Evolutionary conservation across 2,113 vertebrate species (phyloP).

Genomic region (Catharus fuscescens): DNA sequence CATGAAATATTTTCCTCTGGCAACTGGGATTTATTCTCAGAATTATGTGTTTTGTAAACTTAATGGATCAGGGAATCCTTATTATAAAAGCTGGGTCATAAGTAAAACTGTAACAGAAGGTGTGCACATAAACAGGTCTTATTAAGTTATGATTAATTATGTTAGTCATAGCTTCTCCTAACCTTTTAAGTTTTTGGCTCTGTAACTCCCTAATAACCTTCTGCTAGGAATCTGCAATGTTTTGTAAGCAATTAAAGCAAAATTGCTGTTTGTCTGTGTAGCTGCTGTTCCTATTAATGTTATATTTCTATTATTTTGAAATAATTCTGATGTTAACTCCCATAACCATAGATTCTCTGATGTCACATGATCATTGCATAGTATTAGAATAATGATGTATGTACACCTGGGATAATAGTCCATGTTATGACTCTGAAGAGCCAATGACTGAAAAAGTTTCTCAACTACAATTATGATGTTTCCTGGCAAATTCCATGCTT

Average conservation of each 20-base stretch:
- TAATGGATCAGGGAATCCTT: not conserved
- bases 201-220: not conserved
- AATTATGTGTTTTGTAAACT: not conserved
- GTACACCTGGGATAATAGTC: not conserved
- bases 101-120: not conserved
- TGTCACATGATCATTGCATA: accelerated
- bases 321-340: not conserved
- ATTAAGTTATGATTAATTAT: not conserved
- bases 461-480: not conserved
- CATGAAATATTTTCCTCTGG: not conserved
- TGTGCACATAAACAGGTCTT: not conserved
- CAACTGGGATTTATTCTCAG: not conserved
- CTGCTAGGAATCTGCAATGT: not conserved
- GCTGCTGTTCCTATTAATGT: not conserved
- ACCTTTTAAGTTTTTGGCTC: not conserved
- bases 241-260: not conserved
- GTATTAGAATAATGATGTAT: not conserved
- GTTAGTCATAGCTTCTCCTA: not conserved
- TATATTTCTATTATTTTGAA: not conserved
- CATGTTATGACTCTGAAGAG: not conserved
- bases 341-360: not conserved
- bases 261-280: not conserved
- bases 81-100: not conserved
- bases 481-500: not conserved
- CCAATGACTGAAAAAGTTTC: not conserved